Percentiles rank a stretch among this genome's conserved stretches.
phyloP scores from a whole-genome alignment of 2,888 invertebrate species.

The Opisthograptis luteolata region DNA sequence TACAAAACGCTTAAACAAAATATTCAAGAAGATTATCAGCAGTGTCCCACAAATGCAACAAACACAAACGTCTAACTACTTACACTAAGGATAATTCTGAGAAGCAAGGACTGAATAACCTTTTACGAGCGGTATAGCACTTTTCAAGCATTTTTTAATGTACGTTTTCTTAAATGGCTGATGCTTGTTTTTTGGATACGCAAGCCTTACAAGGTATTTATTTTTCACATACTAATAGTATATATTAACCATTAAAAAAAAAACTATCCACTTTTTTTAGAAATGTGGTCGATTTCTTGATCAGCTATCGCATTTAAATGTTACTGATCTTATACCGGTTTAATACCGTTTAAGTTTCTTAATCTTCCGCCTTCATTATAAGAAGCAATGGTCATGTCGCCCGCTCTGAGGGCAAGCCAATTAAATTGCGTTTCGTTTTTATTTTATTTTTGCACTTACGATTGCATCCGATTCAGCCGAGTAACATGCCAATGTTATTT shows the following conservation, averaged over 20 bases:
- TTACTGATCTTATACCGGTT: too few species aligned
- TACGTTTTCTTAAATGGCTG: too few species aligned
- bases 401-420: constrained; percentile 55
- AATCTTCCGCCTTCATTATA: constrained; percentile 16
- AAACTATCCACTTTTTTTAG: too few species aligned
- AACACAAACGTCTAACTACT: constrained; percentile 37
- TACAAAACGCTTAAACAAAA: background rate
- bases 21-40: constrained; percentile 34
- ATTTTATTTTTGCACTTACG: constrained; percentile 56
- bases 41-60: constrained; percentile 41
- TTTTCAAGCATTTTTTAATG: background rate
- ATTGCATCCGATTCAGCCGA: constrained; percentile 49
- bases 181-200: too few species aligned
- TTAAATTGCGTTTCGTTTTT: constrained; percentile 59
- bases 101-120: constrained; percentile 5
- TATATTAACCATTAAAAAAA: too few species aligned
- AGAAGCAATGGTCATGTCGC: constrained; percentile 34
- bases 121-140: background rate
- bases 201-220: too few species aligned
- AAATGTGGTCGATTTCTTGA: too few species aligned
- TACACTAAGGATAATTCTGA: constrained; percentile 27
- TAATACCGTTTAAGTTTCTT: background rate
- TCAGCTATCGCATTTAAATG: too few species aligned
- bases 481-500: constrained; percentile 43
- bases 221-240: too few species aligned